These are phyloP conservation scores for Rallus crepitans DNA, from an alignment of 2,797 vertebrate genomes.

Conservation along the genomic window DNA sequence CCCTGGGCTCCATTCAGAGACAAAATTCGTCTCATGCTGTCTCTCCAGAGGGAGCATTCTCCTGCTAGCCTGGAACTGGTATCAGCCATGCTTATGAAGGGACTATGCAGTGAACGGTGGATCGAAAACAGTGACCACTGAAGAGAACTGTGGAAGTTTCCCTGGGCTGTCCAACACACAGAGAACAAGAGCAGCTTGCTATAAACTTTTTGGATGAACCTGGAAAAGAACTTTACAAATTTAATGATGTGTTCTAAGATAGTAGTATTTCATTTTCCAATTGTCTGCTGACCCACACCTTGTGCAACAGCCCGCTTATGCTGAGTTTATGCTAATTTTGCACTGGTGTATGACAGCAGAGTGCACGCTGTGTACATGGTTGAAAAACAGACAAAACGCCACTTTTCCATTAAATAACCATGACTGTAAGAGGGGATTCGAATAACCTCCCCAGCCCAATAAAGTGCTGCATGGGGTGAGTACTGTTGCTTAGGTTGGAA, in stretches of 20 bases:
- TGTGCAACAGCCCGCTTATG: background rate
- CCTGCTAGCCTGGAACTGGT: background rate
- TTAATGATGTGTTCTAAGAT: constrained; percentile 27
- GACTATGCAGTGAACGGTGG: accelerated
- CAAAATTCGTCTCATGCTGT: background rate
- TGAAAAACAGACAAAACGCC: background rate
- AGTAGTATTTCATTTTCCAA: background rate
- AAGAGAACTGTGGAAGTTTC: background rate
- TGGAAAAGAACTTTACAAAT: constrained; percentile 19
- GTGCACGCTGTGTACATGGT: background rate
- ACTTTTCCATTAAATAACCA: background rate
- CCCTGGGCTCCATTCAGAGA: background rate
- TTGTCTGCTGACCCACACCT: background rate
- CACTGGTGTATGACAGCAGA: background rate
- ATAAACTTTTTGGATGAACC: background rate
- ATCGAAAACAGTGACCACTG: accelerated
- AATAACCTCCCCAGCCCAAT: background rate
- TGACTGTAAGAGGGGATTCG: background rate
- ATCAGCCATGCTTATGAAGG: background rate
- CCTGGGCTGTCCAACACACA: background rate
- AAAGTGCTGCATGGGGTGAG: background rate
- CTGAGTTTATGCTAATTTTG: background rate
- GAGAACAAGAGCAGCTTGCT: background rate
- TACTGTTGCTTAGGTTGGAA: background rate
- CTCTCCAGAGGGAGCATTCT: background rate